These are phyloP conservation scores for Rotaria magnacalcarata DNA, from an alignment of 2,888 invertebrate genomes.

Conservation along the genomic window DNA sequence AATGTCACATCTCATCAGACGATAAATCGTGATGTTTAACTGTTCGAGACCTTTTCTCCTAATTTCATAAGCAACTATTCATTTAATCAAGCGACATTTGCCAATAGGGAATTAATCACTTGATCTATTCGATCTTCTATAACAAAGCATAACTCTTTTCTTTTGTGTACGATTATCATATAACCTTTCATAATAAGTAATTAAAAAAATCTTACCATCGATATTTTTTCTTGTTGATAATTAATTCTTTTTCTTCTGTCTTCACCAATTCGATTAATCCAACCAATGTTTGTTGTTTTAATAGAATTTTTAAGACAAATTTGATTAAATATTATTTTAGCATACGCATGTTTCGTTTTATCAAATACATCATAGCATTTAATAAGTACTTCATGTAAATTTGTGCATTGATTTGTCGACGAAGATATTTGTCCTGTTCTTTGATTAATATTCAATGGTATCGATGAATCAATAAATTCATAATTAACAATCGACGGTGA, in stretches of 20 bases:
- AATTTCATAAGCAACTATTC: neutral
- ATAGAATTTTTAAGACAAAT: neutral
- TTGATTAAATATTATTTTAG: neutral
- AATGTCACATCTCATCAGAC: neutral
- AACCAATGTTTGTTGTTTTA: neutral
- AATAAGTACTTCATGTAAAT: neutral
- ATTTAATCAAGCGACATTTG: neutral
- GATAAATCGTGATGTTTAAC: neutral
- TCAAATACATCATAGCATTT: neutral
- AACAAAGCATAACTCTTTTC: neutral
- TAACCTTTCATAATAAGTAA: too few relatives aligned
- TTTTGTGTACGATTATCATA: neutral
- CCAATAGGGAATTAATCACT: too few relatives aligned
- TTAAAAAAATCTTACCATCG: neutral
- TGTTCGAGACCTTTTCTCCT: neutral
- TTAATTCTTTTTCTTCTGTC: neutral
- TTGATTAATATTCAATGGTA: neutral
- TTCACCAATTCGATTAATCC: neutral
- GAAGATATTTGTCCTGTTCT: neutral
- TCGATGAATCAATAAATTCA: neutral
- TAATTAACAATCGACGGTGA: neutral
- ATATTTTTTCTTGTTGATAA: neutral
- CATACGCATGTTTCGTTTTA: neutral
- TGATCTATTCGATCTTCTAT: too few relatives aligned
- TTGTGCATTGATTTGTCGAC: neutral